These are phyloP conservation scores for Laterallus jamaicensis DNA, from an alignment of 2,113 vertebrate genomes.

Conservation along the genomic window DNA sequence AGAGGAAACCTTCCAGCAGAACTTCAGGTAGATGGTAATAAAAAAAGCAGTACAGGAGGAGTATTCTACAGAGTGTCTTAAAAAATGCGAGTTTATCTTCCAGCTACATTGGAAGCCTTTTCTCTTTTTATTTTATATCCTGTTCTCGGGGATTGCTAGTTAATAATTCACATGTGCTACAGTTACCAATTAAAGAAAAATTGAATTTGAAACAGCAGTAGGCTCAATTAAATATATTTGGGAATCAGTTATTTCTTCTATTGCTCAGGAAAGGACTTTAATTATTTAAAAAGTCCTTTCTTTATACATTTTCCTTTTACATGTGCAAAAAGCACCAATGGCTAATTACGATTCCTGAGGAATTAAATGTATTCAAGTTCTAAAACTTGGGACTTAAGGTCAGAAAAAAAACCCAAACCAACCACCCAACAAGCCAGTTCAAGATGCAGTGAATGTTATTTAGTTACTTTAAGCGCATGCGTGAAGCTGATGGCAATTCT, in stretches of 20 bases:
- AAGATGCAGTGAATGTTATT: not conserved
- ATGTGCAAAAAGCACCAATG: not conserved
- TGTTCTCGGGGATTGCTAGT: conserved; percentile 57
- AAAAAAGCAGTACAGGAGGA: not conserved
- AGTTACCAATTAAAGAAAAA: conserved; percentile 73
- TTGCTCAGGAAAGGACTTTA: conserved; percentile 57
- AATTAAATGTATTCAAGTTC: not conserved
- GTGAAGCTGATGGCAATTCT: not conserved
- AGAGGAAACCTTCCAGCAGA: conserved; percentile 40
- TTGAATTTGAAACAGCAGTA: conserved; percentile 63
- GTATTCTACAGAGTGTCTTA: not conserved
- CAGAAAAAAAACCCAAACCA: not conserved
- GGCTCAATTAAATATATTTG: conserved; percentile 73
- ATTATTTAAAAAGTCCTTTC: conserved; percentile 58
- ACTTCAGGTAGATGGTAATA: not conserved
- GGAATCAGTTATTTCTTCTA: conserved; percentile 55
- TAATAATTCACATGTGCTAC: conserved; percentile 72
- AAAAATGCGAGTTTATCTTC: not conserved
- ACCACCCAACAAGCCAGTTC: not conserved
- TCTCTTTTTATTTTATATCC: conserved; percentile 35
- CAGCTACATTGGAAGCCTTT: conserved; percentile 22
- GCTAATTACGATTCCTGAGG: conserved; percentile 20
- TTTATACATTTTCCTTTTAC: conserved; percentile 34
- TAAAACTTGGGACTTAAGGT: not conserved
- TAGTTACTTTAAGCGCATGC: not conserved